Evolutionary conservation across 2,888 invertebrate genomes (phyloP), one percentile per base, ranked within the genome.

Genomic region (Caenorhabditis panamensis): DNA sequence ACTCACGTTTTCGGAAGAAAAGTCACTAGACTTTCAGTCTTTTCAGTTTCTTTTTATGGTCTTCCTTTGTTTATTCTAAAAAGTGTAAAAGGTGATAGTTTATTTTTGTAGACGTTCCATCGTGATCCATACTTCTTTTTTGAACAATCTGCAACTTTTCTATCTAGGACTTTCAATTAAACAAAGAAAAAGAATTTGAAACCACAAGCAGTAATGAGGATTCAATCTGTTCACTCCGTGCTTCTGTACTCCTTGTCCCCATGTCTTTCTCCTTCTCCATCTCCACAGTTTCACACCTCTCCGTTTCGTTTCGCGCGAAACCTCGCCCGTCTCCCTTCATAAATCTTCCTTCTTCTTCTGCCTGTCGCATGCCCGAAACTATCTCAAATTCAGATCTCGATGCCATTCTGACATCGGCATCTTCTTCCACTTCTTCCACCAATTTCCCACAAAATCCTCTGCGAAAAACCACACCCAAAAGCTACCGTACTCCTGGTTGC

Each of bases 361-460:
- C 26, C 20, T 31, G 31, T 31, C 31, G 31, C 58, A 56, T 54
- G 36, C 28, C 67, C 61, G 67, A 66, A 61, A 75, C 75, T 68
- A 76, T 76, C 76, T 76, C 67, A 76, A 76, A 76, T 76, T 76
- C 76, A 76, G 76, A 76, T 76, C 76, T 76, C 76, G 76, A 76
- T 76, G 76, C 61, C 76, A 76, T 62, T 76, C 67, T 68, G 68
- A 71, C 77, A 71, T 71, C 69, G 77, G 69, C 77, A 59, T 62
- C 62, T 63, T 24, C 63, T 62, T 63, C 63, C 9, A 31, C 31
- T 69, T 59, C 37, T 47, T 64, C 58, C 41, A 41, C 49, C 58
- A 20, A 51, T 54, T 56, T 54, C 67, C 47, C 49, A 51, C 58
- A 37, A 51, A 59, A 61, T 31, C 31, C 20, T 61, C 37, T 75